Conservation (phyloP, 1,140 invertebrate species). For the Callitettix versicolor region DNA sequence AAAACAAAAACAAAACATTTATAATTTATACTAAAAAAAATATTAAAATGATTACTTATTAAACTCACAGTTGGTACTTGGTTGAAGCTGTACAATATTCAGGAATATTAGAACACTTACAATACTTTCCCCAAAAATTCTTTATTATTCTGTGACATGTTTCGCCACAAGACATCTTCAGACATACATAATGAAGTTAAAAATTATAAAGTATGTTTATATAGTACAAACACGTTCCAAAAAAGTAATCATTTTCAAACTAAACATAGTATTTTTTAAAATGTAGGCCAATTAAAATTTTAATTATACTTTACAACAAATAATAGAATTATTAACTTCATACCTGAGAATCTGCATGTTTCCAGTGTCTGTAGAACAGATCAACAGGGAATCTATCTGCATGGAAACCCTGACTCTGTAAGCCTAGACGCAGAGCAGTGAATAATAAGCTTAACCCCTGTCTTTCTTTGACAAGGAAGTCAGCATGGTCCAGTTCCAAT, state of each 20-base stretch:
- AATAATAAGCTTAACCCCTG: constrained; percentile 71
- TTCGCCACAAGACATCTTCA: too few relatives aligned
- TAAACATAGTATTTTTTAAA: not conserved
- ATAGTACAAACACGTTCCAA: too few relatives aligned
- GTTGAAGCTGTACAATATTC: not conserved
- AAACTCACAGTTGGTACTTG: not conserved
- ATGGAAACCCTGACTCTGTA: constrained; percentile 60
- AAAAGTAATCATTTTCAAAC: too few relatives aligned
- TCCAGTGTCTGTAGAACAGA: constrained; percentile 80
- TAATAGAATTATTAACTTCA: too few relatives aligned
- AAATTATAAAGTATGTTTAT: too few relatives aligned
- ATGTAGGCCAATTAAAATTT: not conserved
- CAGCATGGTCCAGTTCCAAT: constrained; percentile 76
- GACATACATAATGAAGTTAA: not conserved
- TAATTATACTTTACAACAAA: too few relatives aligned
- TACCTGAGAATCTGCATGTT: constrained; percentile 75
- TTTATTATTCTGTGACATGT: too few relatives aligned
- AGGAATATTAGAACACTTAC: not conserved
- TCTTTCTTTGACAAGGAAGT: constrained; percentile 80
- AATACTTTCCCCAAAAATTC: not conserved
- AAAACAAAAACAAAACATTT: not conserved
- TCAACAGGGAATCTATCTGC: constrained; percentile 78
- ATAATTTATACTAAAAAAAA: not conserved
- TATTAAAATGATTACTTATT: not conserved
- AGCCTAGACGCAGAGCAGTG: constrained; percentile 59